Evolutionary conservation across 1,140 invertebrate species (phyloP), one percentile per base, ranked within the genome.

Genomic region (Diorhabda elongata): DNA sequence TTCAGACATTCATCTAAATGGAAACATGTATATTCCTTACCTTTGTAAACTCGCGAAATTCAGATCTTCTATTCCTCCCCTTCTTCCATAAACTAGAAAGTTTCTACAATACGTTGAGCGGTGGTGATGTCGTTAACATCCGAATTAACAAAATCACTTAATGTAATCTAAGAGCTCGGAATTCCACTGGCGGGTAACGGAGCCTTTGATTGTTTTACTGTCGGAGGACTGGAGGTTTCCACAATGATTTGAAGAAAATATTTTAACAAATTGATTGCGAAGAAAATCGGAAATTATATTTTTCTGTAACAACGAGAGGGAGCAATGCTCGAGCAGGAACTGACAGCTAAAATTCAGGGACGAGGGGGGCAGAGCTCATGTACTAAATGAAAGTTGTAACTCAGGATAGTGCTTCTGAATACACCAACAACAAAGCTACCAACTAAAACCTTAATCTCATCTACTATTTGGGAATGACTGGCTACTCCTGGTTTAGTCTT

Each of bases 41-140:
- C 42, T 74, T 68, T 42, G 74, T 43, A 80, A 70, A 64, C 74
- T 56, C 42, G 11, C 67, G 44, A 83, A 92, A 59, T 84, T 79
- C 8, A 89, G 87, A 85, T 99, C 97, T 0, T 92, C 97, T 45
- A 99, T 82, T 69, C 91, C 85, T 3, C 92, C 94, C 69, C 97
- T 84, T 74, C 87, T 88, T 0, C 93, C 96, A 81, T 96, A 99
- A 9, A 97, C 82, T 99, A 99, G 77, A 97, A 96, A 2, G 92
- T 88, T 83, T 99, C 96, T 2, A 93, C 83, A 43, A 98, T 87
- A 52, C 93, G 87, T 71, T 97, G 96, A 84, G 87, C 89, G 71
- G 82, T 80, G 8, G 78, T 77, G 4, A 81, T 69, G 1, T 77
- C 62, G 47, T 69, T 47, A 3, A 78, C 69, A 41, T 79, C 72